Percentiles rank a stretch among this genome's conserved stretches.
Evolutionary conservation across 1,140 invertebrate species (phyloP).

Genomic region (Drosophila albomicans): DNA sequence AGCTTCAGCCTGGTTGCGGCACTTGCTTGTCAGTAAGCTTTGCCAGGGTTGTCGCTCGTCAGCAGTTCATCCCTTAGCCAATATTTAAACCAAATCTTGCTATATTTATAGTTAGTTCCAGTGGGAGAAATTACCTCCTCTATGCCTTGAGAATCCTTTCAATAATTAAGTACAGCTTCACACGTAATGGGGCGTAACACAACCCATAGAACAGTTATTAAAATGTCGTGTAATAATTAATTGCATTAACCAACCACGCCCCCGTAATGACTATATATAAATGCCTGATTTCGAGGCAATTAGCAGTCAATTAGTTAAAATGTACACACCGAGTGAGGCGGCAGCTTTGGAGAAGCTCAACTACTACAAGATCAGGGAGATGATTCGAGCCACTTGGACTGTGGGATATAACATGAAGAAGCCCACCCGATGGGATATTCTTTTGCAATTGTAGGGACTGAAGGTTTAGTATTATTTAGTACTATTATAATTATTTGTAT

Average conservation of each 20-base stretch:
- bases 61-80: background rate
- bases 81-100: background rate
- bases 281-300: conserved; percentile 48
- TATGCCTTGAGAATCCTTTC: conserved; percentile 28
- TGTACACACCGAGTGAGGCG: conserved; percentile 58
- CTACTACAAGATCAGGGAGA: conserved; percentile 66
- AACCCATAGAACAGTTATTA: background rate
- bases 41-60: background rate
- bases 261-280: conserved; percentile 60
- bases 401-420: conserved; percentile 68
- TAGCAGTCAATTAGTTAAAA: conserved; percentile 60
- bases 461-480: no score
- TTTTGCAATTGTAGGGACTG: conserved; percentile 52
- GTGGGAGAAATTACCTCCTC: background rate
- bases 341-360: conserved; percentile 50
- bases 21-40: background rate
- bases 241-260: conserved; percentile 32
- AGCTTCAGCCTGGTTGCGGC: background rate
- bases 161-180: conserved; percentile 64
- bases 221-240: conserved; percentile 58
- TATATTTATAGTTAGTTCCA: background rate
- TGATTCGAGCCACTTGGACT: conserved; percentile 58
- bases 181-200: conserved; percentile 69
- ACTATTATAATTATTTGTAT: background rate
- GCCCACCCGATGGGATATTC: conserved; percentile 44